phyloP scores from a whole-genome alignment of 2,113 vertebrate species.

The Crotophaga sulcirostris region DNA sequence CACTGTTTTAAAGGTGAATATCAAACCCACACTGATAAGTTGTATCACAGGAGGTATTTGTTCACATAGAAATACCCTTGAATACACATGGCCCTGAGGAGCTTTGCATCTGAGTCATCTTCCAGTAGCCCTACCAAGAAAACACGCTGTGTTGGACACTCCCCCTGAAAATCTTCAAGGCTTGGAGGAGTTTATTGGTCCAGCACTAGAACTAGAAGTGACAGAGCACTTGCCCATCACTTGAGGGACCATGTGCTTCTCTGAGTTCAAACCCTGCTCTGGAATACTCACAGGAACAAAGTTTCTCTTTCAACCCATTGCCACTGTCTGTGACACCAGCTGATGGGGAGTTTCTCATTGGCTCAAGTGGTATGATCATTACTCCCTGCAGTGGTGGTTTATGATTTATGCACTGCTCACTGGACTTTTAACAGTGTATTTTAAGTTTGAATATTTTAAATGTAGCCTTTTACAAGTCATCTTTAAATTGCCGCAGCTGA shows the following conservation, averaged over 20 bases:
- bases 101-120: slow-evolving; percentile 27
- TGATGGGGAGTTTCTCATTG: neutral
- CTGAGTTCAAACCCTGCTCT: neutral
- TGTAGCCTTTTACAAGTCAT: neutral
- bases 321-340: neutral
- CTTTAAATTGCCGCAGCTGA: neutral
- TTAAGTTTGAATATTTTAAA: neutral
- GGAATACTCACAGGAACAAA: neutral
- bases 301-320: neutral
- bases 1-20: neutral
- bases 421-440: neutral
- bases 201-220: neutral
- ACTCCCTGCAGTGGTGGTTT: neutral
- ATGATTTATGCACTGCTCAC: neutral
- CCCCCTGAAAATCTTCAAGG: neutral
- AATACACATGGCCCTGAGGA: neutral
- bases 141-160: neutral
- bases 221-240: neutral
- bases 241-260: neutral
- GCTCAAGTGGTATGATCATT: neutral
- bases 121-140: neutral
- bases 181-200: neutral
- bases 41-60: neutral
- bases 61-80: slow-evolving; percentile 13
- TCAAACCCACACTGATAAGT: neutral